A percentile compares a stretch with the other conserved stretches of the same genome.
phyloP scores from a whole-genome alignment of 2,113 vertebrate species.

The Neogobius melanostomus region DNA sequence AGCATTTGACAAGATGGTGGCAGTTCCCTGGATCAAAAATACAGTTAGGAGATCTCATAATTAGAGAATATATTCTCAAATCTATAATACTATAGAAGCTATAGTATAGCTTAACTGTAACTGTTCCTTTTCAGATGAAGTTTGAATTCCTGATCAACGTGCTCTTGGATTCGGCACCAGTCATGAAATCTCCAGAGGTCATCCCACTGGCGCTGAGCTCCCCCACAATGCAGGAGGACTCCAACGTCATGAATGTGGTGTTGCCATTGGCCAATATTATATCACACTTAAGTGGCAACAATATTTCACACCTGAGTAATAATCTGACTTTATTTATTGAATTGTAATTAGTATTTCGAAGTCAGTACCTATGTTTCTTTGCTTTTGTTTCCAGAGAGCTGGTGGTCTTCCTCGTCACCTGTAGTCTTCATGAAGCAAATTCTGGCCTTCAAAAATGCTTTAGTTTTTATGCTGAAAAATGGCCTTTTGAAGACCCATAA shows the following conservation, averaged over 20 bases:
- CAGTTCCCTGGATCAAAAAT: constrained; percentile 61
- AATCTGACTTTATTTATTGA: neutral
- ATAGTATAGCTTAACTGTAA: neutral
- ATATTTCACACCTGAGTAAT: constrained; percentile 57
- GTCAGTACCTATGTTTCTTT: neutral
- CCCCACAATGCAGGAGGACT: constrained; percentile 58
- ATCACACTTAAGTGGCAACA: constrained; percentile 21
- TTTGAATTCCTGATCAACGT: neutral
- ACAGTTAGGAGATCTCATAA: constrained; percentile 36
- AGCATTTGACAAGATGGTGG: constrained; percentile 58
- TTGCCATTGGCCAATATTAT: constrained; percentile 49
- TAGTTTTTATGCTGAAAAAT: constrained; percentile 61
- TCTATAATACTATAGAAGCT: neutral
- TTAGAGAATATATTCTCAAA: neutral
- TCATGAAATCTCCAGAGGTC: constrained; percentile 66
- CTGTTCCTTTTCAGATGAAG: constrained; percentile 38
- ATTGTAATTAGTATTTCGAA: neutral
- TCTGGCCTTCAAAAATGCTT: constrained; percentile 62
- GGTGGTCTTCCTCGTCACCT: constrained; percentile 58
- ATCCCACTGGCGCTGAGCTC: constrained; percentile 59
- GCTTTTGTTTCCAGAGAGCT: constrained; percentile 33
- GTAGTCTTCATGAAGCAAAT: constrained; percentile 61
- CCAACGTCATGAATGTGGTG: constrained; percentile 14
- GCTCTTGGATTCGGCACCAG: neutral
- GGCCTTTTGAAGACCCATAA: constrained; percentile 29